phyloP scores from a whole-genome alignment of 2,888 invertebrate genomes.

The Villa cingulata region DNA sequence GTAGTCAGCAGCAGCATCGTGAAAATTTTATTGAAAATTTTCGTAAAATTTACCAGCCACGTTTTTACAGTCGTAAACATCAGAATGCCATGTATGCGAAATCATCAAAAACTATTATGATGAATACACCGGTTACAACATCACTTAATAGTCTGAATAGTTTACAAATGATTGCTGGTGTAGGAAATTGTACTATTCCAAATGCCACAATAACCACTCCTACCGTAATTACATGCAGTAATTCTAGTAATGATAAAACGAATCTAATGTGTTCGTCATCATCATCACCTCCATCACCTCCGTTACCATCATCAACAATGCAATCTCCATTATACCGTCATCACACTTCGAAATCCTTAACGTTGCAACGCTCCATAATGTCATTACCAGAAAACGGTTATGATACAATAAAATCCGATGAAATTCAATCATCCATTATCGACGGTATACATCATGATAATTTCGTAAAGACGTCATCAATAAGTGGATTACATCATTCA shows the following conservation, averaged over 20 bases:
- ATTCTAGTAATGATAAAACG: no score
- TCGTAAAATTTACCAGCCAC: conserved; percentile 30
- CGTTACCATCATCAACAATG: no score
- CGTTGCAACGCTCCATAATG: background rate
- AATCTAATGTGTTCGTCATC: background rate
- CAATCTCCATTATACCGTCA: background rate
- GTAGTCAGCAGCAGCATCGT: conserved; percentile 7
- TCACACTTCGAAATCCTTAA: background rate
- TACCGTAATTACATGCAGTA: no score
- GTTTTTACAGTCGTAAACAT: background rate
- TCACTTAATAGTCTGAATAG: background rate
- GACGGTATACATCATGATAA: no score
- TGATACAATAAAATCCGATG: background rate
- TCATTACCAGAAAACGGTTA: background rate
- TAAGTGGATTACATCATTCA: no score
- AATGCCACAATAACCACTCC: no score
- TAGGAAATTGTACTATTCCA: no score
- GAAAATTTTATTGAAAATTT: conserved; percentile 22
- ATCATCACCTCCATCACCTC: background rate
- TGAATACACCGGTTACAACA: conserved; percentile 10
- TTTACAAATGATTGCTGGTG: background rate
- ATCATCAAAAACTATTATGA: conserved; percentile 23
- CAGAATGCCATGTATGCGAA: conserved; percentile 24
- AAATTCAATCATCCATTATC: background rate
- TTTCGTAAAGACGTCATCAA: no score